A percentile compares a stretch with the other conserved stretches of the same genome.
These are phyloP conservation scores for Ceratitis capitata DNA, from an alignment of 1,140 invertebrate species.

Conservation along the genomic window DNA sequence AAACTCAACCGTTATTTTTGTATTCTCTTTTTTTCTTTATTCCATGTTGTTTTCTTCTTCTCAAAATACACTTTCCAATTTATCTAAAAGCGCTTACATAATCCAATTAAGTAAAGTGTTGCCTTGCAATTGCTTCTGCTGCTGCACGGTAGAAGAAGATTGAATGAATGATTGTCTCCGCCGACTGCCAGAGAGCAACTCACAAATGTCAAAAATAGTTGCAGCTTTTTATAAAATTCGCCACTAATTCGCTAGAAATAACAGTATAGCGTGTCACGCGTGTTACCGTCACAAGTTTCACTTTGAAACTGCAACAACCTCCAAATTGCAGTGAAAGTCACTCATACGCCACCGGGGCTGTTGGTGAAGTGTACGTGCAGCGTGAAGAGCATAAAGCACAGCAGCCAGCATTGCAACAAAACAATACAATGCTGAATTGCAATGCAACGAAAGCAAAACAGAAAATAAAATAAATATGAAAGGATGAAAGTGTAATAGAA, in stretches of 20 bases:
- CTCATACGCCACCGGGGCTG: slow-evolving; percentile 19
- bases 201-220: slow-evolving; percentile 30
- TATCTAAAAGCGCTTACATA: slow-evolving; percentile 19
- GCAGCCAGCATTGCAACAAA: neutral
- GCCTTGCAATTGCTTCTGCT: neutral
- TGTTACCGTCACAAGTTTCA: slow-evolving; percentile 12
- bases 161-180: neutral
- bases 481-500: too few relatives aligned
- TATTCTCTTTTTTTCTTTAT: neutral
- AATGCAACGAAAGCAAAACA: neutral
- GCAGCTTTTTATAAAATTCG: slow-evolving; percentile 5
- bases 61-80: neutral
- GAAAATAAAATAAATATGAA: neutral
- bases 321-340: slow-evolving; percentile 29
- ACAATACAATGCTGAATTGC: neutral
- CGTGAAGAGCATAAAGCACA: neutral
- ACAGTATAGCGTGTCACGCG: neutral
- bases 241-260: neutral
- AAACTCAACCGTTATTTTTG: neutral
- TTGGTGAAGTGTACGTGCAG: neutral
- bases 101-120: slow-evolving; percentile 10
- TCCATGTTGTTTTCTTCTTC: too few relatives aligned
- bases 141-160: neutral
- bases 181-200: slow-evolving; percentile 13
- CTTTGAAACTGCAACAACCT: slow-evolving; percentile 23